A percentile compares a stretch with the other conserved stretches of the same genome.
These are phyloP conservation scores for Rhizomys pruinosus DNA, from an alignment of 2,113 vertebrate species.

Conservation along the genomic window DNA sequence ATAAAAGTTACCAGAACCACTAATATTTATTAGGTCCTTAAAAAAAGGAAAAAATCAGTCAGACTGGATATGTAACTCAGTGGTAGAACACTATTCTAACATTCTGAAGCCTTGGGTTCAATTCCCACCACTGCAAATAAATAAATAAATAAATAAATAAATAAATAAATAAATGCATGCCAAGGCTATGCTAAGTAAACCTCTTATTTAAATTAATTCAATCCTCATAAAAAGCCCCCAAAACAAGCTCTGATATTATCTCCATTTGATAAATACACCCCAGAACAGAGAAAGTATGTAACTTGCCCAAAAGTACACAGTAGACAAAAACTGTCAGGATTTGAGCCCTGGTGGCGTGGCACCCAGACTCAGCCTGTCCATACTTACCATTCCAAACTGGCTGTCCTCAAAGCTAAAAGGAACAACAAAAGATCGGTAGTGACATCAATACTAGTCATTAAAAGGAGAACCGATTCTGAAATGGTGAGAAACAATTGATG, in stretches of 20 bases:
- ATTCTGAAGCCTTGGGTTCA: neutral
- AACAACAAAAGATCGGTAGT: neutral
- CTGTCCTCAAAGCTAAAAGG: neutral
- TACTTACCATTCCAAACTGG: neutral
- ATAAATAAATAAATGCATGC: neutral
- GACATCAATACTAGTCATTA: neutral
- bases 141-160: neutral
- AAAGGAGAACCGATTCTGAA: neutral
- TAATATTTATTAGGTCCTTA: neutral
- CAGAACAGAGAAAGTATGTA: neutral
- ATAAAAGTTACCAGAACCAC: constrained; percentile 7
- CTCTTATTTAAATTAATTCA: neutral
- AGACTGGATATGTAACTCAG: neutral
- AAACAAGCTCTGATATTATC: neutral
- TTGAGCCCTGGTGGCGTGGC: neutral
- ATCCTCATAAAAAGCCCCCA: neutral
- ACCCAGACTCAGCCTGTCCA: neutral
- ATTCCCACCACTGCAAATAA: neutral
- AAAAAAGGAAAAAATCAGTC: neutral
- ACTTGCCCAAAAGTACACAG: neutral
- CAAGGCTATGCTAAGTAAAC: neutral
- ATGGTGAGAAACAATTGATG: neutral
- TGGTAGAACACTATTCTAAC: neutral
- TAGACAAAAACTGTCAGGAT: neutral
- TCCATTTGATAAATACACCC: neutral